phyloP scores from a whole-genome alignment of 2,888 invertebrate genomes.

The Flexamia atlantica region DNA sequence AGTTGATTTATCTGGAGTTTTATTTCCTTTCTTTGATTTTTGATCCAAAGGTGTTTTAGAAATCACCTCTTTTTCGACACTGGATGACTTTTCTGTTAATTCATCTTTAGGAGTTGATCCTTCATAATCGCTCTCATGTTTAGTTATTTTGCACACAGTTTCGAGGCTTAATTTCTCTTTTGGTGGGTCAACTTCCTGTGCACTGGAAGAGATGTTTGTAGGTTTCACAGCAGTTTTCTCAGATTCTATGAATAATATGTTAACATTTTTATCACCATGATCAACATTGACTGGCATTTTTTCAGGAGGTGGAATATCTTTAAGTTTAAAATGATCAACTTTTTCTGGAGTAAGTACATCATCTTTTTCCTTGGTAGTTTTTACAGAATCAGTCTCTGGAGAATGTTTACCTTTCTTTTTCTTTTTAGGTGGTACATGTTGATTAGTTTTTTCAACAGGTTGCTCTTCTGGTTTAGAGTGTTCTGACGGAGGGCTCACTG shows the following conservation, averaged over 20 bases:
- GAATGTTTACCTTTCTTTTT: not conserved
- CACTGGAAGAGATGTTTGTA: not conserved
- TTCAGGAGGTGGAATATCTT: not conserved
- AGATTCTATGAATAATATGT: constrained; percentile 15
- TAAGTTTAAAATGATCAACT: not conserved
- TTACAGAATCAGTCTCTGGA: not conserved
- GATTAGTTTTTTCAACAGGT: not conserved
- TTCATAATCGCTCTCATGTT: not conserved
- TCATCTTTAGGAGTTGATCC: not conserved
- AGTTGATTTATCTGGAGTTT: constrained; percentile 1
- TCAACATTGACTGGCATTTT: not conserved
- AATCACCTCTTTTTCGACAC: not conserved
- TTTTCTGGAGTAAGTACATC: not conserved
- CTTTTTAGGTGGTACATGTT: not conserved
- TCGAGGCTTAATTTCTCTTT: not conserved
- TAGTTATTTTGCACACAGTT: not conserved
- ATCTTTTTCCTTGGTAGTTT: not conserved
- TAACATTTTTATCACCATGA: not conserved
- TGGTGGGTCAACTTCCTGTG: not conserved
- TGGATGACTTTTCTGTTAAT: not conserved
- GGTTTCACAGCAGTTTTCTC: not conserved
- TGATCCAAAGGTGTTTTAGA: not conserved
- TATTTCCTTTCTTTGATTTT: constrained; percentile 18
- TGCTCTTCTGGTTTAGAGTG: not conserved
- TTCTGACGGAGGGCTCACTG: constrained; percentile 5